Conservation (phyloP, 2,888 invertebrate species). For the Ophion obscuratus region DNA sequence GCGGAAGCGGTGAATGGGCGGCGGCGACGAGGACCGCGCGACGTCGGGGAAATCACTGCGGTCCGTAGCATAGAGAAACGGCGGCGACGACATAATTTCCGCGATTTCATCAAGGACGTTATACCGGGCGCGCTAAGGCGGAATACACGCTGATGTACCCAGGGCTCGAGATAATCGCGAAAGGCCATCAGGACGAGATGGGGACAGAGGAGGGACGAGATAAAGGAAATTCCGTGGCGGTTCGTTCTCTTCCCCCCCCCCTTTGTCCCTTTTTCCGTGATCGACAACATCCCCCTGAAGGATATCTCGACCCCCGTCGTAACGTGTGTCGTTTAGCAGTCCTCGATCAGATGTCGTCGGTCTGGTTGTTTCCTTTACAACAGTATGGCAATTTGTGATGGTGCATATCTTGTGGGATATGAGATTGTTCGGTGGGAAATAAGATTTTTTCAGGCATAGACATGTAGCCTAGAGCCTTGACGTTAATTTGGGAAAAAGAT, state of each 20-base stretch:
- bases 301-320: too few relatives aligned
- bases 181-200: slow-evolving; percentile 31
- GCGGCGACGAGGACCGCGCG: not conserved
- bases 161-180: slow-evolving; percentile 22
- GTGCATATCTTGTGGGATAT: too few relatives aligned
- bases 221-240: slow-evolving; percentile 37
- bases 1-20: not conserved
- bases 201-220: slow-evolving; percentile 21
- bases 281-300: not conserved
- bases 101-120: slow-evolving; percentile 72
- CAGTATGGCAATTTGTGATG: too few relatives aligned
- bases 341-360: too few relatives aligned
- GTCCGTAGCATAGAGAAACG: slow-evolving; percentile 33
- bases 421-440: too few relatives aligned
- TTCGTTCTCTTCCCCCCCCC: not conserved
- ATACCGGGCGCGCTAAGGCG: slow-evolving; percentile 53
- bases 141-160: slow-evolving; percentile 3
- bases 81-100: slow-evolving; percentile 72
- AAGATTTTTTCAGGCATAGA: too few relatives aligned
- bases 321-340: too few relatives aligned
- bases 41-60: slow-evolving; percentile 51
- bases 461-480: too few relatives aligned
- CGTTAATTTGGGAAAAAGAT: too few relatives aligned
- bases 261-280: not conserved
- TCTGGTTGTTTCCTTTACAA: too few relatives aligned